Evolutionary conservation across 2,113 vertebrate species (phyloP).

Genomic region (Tachycineta bicolor): DNA sequence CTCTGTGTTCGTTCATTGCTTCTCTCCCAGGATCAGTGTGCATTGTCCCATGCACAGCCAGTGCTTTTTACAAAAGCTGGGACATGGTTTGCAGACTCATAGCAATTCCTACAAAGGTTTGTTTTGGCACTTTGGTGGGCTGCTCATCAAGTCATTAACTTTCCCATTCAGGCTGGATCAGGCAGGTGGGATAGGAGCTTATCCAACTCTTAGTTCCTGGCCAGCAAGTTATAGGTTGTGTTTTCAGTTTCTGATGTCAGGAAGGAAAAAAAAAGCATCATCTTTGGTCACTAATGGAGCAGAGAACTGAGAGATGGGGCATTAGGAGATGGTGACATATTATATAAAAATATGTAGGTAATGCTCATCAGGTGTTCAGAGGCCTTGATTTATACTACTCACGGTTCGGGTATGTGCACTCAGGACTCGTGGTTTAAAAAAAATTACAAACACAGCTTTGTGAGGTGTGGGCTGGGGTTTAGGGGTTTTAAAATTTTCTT

Average conservation of each 20-base stretch:
- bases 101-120: not conserved
- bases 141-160: not conserved
- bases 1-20: not conserved
- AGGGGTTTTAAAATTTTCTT: not conserved
- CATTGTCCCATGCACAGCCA: fast-evolving
- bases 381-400: not conserved
- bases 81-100: not conserved
- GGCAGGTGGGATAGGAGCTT: not conserved
- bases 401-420: not conserved
- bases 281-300: not conserved
- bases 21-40: not conserved
- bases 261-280: not conserved
- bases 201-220: not conserved
- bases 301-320: not conserved
- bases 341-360: not conserved
- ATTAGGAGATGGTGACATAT: not conserved
- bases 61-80: not conserved
- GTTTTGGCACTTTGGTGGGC: not conserved
- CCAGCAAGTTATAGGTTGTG: not conserved
- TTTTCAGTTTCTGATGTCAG: not conserved
- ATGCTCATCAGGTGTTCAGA: not conserved
- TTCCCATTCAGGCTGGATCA: not conserved
- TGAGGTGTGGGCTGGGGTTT: not conserved
- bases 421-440: not conserved
- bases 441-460: not conserved